phyloP scores from a whole-genome alignment of 2,113 vertebrate genomes.

The Cyprinodon tularosa region DNA sequence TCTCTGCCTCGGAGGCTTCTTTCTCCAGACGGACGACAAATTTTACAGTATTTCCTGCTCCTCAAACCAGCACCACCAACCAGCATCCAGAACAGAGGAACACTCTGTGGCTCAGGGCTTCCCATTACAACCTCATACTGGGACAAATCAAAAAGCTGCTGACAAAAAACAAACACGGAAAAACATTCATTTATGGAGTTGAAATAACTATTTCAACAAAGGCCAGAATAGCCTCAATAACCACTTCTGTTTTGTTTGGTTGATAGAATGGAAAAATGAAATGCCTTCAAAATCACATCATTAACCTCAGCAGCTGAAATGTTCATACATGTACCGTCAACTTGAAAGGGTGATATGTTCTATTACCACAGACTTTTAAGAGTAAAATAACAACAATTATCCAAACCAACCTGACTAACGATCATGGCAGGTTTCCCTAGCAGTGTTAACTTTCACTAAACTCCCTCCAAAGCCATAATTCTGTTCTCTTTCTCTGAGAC shows the following conservation, averaged over 20 bases:
- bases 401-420: too few species aligned
- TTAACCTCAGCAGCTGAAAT: background rate
- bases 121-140: background rate
- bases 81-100: background rate
- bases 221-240: background rate
- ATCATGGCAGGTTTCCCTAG: too few species aligned
- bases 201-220: background rate
- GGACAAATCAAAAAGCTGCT: background rate
- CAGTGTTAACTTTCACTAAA: too few species aligned
- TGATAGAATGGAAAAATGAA: conserved; percentile 1
- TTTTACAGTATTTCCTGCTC: conserved; percentile 38
- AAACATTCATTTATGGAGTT: background rate
- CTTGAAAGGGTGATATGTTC: background rate
- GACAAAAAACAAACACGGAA: background rate
- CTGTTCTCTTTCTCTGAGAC: too few species aligned
- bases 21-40: conserved; percentile 22
- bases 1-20: conserved; percentile 1
- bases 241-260: background rate
- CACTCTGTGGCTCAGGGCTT: background rate
- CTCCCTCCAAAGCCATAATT: too few species aligned
- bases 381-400: too few species aligned
- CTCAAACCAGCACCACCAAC: background rate
- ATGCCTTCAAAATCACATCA: background rate
- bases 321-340: background rate
- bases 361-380: background rate